Percentiles rank a stretch among this genome's conserved stretches.
Evolutionary conservation across 2,797 vertebrate species (phyloP).

Genomic region (Diglossa cyanea): DNA sequence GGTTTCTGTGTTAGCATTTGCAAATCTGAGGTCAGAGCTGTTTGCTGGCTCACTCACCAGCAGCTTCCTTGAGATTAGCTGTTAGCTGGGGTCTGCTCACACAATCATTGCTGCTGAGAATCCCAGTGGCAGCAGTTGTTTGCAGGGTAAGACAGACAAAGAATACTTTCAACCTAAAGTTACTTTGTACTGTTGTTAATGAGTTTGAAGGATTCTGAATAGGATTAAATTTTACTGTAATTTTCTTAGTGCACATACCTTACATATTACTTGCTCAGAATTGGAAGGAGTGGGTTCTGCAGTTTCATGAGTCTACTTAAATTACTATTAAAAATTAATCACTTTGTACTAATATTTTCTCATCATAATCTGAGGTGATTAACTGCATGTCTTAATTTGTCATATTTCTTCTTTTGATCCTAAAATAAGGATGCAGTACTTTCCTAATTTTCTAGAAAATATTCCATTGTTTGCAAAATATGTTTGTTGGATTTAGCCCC

Average conservation of each 20-base stretch:
- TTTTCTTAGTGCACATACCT: not conserved
- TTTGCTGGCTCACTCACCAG: not conserved
- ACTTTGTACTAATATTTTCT: not conserved
- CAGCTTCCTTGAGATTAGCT: not conserved
- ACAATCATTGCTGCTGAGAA: fast-evolving
- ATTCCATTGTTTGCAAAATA: not conserved
- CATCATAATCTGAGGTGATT: not conserved
- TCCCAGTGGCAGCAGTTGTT: not conserved
- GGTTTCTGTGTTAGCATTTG: not conserved
- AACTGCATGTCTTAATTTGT: slow-evolving; percentile 37
- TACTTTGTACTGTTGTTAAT: not conserved
- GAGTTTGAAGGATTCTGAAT: not conserved
- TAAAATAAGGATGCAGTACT: slow-evolving; percentile 25
- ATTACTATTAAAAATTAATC: slow-evolving; percentile 55
- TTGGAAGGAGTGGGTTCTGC: not conserved
- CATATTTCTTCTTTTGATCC: slow-evolving; percentile 22
- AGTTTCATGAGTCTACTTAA: slow-evolving; percentile 22
- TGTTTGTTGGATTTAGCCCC: not conserved
- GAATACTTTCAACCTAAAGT: not conserved
- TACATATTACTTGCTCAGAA: not conserved
- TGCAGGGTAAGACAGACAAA: not conserved
- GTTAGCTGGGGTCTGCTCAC: not conserved
- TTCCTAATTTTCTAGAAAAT: slow-evolving; percentile 6
- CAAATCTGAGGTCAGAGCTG: not conserved
- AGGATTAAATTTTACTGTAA: not conserved